Conservation (phyloP, 2,113 vertebrate species). For the Rhizomys pruinosus region DNA sequence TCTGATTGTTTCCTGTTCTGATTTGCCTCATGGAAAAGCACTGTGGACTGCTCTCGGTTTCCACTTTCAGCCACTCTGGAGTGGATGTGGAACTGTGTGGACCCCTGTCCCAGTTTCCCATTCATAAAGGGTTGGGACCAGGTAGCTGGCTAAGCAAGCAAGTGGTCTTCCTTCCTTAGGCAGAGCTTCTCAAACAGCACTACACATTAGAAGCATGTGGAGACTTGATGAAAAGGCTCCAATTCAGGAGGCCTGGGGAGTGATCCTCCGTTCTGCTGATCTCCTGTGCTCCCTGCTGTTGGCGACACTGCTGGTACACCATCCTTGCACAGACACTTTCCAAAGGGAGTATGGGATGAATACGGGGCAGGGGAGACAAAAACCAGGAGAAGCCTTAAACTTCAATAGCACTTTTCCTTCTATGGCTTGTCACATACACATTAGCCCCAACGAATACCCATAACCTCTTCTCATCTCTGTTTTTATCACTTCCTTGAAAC, state of each 20-base stretch:
- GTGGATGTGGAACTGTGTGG: neutral
- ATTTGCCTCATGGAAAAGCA: neutral
- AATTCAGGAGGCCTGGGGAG: neutral
- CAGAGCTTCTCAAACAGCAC: neutral
- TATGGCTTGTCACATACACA: neutral
- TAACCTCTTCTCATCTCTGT: conserved; percentile 5
- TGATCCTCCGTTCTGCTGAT: neutral
- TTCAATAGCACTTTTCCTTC: neutral
- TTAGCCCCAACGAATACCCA: neutral
- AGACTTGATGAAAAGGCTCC: neutral
- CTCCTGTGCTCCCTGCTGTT: neutral
- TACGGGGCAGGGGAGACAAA: neutral
- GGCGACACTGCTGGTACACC: neutral
- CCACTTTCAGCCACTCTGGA: neutral
- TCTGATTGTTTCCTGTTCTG: neutral
- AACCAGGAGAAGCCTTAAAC: neutral
- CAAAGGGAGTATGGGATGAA: neutral
- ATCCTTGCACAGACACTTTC: neutral
- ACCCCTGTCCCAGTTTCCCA: neutral
- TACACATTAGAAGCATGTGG: too few relatives aligned
- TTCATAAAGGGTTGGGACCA: neutral
- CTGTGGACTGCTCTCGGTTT: neutral
- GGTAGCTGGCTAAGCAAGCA: neutral
- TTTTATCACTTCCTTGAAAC: conserved; percentile 64
- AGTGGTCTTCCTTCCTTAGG: neutral